These are phyloP conservation scores for Odontomyia ornata DNA, from an alignment of 2,888 invertebrate species.

Conservation along the genomic window DNA sequence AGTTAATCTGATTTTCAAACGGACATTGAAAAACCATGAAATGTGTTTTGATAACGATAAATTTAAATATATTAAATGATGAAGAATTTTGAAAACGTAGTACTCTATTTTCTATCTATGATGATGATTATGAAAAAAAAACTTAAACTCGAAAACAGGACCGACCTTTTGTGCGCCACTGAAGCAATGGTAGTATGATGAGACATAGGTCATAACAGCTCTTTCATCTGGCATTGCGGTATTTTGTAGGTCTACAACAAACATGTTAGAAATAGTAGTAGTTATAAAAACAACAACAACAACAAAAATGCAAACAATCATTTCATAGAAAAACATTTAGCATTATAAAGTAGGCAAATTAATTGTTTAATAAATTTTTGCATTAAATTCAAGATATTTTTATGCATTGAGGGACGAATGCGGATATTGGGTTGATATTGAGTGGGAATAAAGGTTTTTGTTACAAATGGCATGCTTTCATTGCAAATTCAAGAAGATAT, in stretches of 20 bases:
- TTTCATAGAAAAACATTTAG: not conserved
- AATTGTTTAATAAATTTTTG: not conserved
- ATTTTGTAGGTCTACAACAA: conserved; percentile 71
- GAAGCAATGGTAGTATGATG: conserved; percentile 99
- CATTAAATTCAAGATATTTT: not conserved
- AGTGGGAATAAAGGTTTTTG: too few relatives aligned
- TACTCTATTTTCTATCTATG: not conserved
- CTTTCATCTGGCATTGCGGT: conserved; percentile 99
- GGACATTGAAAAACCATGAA: too few relatives aligned
- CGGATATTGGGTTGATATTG: too few relatives aligned
- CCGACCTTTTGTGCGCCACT: conserved; percentile 99
- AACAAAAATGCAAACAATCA: conserved; percentile 23
- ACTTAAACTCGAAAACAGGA: conserved; percentile 53
- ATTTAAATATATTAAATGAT: too few relatives aligned
- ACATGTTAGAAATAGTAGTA: conserved; percentile 53
- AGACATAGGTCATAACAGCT: conserved; percentile 99
- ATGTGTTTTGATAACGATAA: too few relatives aligned
- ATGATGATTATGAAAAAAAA: not conserved
- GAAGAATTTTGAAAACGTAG: too few relatives aligned
- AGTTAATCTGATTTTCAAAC: too few relatives aligned
- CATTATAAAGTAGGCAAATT: not conserved
- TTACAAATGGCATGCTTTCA: too few relatives aligned
- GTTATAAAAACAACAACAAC: conserved; percentile 51
- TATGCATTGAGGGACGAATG: not conserved
- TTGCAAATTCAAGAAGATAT: too few relatives aligned